Evolutionary conservation across 1,140 invertebrate species (phyloP).

Genomic region (Lethrus apterus): DNA sequence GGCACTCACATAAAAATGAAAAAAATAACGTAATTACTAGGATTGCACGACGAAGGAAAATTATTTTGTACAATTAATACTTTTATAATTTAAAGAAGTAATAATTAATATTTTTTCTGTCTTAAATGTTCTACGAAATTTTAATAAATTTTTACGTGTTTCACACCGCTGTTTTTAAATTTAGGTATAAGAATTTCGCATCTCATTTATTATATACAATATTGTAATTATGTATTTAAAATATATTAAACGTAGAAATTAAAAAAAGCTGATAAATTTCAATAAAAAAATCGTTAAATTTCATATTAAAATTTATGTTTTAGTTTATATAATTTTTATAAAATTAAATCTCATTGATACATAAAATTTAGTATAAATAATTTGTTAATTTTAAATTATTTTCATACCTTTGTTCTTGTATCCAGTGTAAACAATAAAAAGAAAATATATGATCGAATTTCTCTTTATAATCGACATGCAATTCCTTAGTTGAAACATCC

Average conservation of each 20-base stretch:
- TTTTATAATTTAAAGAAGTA: too few species aligned
- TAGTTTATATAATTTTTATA: background rate
- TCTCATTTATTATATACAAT: too few species aligned
- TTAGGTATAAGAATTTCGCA: too few species aligned
- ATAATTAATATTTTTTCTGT: too few species aligned
- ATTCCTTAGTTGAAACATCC: conserved; percentile 1
- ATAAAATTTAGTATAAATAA: background rate
- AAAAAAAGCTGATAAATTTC: background rate
- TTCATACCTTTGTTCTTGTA: conserved; percentile 61
- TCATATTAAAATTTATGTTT: background rate
- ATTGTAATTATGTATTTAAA: background rate
- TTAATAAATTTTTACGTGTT: too few species aligned
- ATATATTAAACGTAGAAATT: background rate
- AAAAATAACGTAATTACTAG: too few species aligned
- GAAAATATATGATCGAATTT: conserved; percentile 67
- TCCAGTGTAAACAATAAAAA: conserved; percentile 79
- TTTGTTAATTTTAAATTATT: background rate
- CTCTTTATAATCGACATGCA: conserved; percentile 24
- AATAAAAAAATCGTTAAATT: too few species aligned
- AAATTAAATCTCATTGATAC: conserved; percentile 6
- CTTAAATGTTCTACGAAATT: too few species aligned
- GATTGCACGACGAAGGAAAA: too few species aligned
- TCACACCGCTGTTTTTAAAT: too few species aligned
- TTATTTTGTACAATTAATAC: too few species aligned
- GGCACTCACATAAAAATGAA: too few species aligned